These are phyloP conservation scores for Oeneis ivallda DNA, from an alignment of 2,888 invertebrate species.

Conservation along the genomic window DNA sequence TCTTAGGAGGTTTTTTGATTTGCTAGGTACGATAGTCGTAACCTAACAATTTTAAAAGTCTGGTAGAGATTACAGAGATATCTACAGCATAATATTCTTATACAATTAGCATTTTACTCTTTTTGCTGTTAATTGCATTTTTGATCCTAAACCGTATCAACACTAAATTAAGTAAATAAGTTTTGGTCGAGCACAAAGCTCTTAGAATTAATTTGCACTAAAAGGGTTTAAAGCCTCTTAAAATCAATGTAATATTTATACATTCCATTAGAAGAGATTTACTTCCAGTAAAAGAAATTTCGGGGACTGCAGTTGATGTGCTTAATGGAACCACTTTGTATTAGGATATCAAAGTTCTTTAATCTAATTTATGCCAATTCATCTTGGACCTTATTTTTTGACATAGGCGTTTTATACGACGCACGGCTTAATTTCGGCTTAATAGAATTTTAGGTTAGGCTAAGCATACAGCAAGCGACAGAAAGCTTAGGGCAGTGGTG, in stretches of 20 bases:
- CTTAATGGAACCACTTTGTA: slow-evolving; percentile 1
- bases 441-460: too few relatives aligned
- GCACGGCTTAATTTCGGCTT: too few relatives aligned
- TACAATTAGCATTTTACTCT: not conserved
- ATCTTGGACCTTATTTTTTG: not conserved
- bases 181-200: not conserved
- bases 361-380: not conserved
- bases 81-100: too few relatives aligned
- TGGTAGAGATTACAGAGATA: too few relatives aligned
- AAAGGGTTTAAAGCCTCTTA: not conserved
- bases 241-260: slow-evolving; percentile 4
- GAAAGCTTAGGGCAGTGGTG: too few relatives aligned
- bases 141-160: not conserved
- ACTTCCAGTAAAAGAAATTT: not conserved
- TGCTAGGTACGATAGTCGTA: too few relatives aligned
- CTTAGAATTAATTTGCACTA: not conserved
- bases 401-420: not conserved
- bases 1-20: too few relatives aligned
- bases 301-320: not conserved
- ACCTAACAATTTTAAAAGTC: too few relatives aligned
- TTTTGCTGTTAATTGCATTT: not conserved
- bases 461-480: too few relatives aligned
- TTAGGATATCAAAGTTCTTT: slow-evolving; percentile 8
- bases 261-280: slow-evolving; percentile 12
- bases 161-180: not conserved